Conservation (phyloP, 1,140 invertebrate genomes). For the Diabrotica undecimpunctata region DNA sequence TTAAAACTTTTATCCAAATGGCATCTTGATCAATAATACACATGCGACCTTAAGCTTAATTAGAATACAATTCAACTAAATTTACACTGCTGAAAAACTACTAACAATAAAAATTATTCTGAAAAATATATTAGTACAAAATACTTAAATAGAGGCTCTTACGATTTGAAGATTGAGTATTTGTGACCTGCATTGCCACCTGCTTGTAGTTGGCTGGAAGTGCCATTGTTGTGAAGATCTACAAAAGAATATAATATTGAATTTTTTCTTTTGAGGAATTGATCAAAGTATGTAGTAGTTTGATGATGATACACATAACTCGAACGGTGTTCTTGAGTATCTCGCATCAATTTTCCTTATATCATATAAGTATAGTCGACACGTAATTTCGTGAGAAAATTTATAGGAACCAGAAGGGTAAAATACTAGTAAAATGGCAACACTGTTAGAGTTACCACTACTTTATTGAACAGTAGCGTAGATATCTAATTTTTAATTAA, state of each 20-base stretch:
- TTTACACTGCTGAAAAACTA: constrained; percentile 24
- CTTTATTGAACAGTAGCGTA: too few relatives aligned
- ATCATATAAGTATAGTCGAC: too few relatives aligned
- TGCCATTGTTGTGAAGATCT: constrained; percentile 54
- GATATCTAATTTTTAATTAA: too few relatives aligned
- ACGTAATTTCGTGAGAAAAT: too few relatives aligned
- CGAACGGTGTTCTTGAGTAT: too few relatives aligned
- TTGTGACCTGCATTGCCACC: constrained; percentile 64
- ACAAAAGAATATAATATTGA: neutral
- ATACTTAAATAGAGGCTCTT: constrained; percentile 35
- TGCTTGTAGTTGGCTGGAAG: constrained; percentile 72
- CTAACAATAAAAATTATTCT: constrained; percentile 19
- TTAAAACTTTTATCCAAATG: constrained; percentile 5
- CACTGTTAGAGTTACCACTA: too few relatives aligned
- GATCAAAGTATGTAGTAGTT: too few relatives aligned
- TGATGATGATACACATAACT: too few relatives aligned
- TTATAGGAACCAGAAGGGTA: too few relatives aligned
- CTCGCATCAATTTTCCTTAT: too few relatives aligned
- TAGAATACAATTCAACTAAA: constrained; percentile 28
- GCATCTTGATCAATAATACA: constrained; percentile 23
- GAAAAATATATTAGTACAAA: constrained; percentile 17
- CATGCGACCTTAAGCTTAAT: constrained; percentile 33
- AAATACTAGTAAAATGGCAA: too few relatives aligned
- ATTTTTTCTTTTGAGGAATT: too few relatives aligned
- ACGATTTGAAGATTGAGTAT: constrained; percentile 49